Percentiles rank a stretch among this genome's conserved stretches.
Conservation (phyloP, 2,113 vertebrate species). For the Cavia aperea region DNA sequence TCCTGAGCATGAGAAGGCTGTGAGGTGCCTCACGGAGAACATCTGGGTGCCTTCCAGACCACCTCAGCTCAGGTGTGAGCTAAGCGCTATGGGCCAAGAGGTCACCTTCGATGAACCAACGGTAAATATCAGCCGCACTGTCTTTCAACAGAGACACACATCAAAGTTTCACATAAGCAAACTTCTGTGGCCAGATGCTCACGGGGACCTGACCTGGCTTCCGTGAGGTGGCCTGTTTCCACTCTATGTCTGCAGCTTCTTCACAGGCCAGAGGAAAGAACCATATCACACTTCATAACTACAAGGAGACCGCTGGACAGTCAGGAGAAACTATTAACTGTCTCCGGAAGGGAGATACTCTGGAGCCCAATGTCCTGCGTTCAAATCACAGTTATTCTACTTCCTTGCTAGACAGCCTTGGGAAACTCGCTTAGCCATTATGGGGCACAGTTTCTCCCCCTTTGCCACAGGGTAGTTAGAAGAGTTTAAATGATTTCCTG, state of each 20-base stretch:
- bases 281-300: neutral
- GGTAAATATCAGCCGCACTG: neutral
- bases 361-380: neutral
- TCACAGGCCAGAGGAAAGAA: neutral
- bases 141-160: neutral
- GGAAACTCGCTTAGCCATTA: neutral
- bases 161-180: neutral
- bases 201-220: neutral
- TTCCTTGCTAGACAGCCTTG: neutral
- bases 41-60: neutral
- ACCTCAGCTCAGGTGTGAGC: neutral
- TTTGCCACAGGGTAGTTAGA: accelerated
- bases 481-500: neutral
- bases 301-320: neutral
- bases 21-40: neutral
- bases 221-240: neutral
- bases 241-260: neutral
- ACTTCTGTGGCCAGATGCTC: neutral
- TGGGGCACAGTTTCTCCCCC: neutral
- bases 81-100: neutral
- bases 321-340: neutral
- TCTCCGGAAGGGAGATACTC: too few species aligned
- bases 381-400: neutral
- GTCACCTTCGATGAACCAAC: neutral
- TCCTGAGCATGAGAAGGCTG: neutral